Percentiles rank a stretch among this genome's conserved stretches.
Conservation (phyloP, 2,113 vertebrate species). For the Charina bottae region DNA sequence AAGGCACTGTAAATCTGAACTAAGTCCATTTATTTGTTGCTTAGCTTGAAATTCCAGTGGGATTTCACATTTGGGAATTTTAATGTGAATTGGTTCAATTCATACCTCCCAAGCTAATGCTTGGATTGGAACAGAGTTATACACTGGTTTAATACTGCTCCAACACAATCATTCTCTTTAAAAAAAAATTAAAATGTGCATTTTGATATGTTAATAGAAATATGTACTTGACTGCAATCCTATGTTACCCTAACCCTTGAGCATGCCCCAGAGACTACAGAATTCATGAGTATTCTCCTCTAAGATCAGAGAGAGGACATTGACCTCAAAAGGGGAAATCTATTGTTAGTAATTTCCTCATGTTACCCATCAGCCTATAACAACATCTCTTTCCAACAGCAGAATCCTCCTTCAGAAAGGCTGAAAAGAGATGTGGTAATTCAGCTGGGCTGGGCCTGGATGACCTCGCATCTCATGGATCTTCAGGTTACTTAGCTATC, state of each 20-base stretch:
- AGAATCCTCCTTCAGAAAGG: background rate
- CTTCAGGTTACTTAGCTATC: background rate
- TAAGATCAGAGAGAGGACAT: background rate
- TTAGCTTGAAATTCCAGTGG: background rate
- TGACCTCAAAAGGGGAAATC: background rate
- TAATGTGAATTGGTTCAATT: background rate
- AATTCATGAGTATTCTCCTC: background rate
- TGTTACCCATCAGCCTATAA: background rate
- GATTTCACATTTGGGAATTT: background rate
- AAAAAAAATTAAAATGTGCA: background rate
- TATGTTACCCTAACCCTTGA: background rate
- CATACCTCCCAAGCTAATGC: background rate
- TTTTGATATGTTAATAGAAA: background rate
- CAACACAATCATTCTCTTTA: background rate
- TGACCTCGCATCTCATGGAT: background rate
- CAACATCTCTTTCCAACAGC: background rate
- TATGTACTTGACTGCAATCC: background rate
- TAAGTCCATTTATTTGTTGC: background rate
- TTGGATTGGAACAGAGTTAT: background rate
- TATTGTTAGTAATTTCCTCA: background rate
- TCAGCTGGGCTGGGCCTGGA: background rate
- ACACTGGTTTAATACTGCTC: background rate
- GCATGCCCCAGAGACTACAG: background rate
- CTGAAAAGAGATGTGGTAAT: background rate
- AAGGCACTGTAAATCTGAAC: background rate